Percentiles rank a stretch among this genome's conserved stretches.
Conservation (phyloP, 2,113 vertebrate species). For the Aspidoscelis tigris region DNA sequence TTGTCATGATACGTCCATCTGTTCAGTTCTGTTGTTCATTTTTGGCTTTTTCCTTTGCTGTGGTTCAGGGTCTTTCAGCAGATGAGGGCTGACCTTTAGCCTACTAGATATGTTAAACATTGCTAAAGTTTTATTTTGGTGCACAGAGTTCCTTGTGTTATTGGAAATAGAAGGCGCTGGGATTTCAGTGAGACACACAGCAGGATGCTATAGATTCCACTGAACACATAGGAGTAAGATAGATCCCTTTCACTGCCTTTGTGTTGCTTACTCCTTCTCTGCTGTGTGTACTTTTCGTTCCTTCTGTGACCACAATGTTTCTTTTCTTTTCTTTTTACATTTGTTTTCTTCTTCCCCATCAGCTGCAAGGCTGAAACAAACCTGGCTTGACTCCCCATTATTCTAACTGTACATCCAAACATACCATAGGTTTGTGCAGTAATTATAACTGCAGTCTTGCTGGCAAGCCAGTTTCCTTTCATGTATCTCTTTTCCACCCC, state of each 20-base stretch:
- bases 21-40: too few species aligned
- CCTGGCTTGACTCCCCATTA: background rate
- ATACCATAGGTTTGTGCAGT: background rate
- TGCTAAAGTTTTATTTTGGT: background rate
- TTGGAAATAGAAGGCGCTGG: background rate
- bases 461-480: conserved; percentile 46
- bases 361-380: background rate
- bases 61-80: too few species aligned
- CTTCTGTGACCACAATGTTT: background rate
- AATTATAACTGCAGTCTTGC: conserved; percentile 6
- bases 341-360: conserved; percentile 8
- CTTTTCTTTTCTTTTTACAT: conserved; percentile 10
- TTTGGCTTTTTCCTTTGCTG: too few species aligned
- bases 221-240: background rate
- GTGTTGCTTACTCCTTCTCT: background rate
- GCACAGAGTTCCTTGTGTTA: background rate
- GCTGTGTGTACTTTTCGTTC: background rate
- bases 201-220: background rate
- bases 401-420: background rate
- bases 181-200: background rate
- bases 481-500: too few species aligned
- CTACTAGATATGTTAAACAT: background rate
- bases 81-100: too few species aligned
- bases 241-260: background rate
- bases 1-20: too few species aligned